A percentile compares a stretch with the other conserved stretches of the same genome.
Conservation (phyloP, 2,888 invertebrate genomes). For the Eupithecia centaureata region DNA sequence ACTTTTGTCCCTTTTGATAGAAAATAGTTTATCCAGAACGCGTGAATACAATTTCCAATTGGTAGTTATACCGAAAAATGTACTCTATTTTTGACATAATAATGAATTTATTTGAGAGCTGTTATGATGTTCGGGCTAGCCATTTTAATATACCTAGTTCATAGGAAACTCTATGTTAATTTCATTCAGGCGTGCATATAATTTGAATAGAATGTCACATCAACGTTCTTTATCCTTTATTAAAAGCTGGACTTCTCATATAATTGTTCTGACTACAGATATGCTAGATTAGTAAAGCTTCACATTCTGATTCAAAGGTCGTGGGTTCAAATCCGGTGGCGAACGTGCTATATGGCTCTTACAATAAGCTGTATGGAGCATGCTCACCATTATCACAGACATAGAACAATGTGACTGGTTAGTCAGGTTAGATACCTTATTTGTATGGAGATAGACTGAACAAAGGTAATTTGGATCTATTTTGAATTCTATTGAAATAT, state of each 20-base stretch:
- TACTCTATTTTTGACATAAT: background rate
- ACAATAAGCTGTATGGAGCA: constrained; percentile 8
- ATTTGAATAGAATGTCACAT: background rate
- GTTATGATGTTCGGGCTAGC: background rate
- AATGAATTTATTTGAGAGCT: background rate
- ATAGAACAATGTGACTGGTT: constrained; percentile 14
- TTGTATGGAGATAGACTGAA: background rate
- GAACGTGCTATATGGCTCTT: constrained; percentile 10
- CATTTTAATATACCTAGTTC: background rate
- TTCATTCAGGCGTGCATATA: background rate
- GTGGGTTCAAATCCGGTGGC: constrained; percentile 19
- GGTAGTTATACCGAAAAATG: background rate
- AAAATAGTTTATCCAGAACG: background rate
- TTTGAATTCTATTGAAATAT: background rate
- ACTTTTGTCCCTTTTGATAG: background rate
- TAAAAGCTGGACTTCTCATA: background rate
- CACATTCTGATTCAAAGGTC: constrained; percentile 29
- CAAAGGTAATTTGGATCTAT: background rate
- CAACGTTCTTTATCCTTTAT: background rate
- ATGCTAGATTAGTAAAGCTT: background rate
- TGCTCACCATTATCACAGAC: constrained; percentile 2
- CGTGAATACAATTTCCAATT: background rate
- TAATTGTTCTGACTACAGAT: background rate
- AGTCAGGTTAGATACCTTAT: background rate
- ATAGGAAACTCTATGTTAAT: background rate